Evolutionary conservation across 2,113 vertebrate species (phyloP).

Genomic region (Bambusicola thoracicus): DNA sequence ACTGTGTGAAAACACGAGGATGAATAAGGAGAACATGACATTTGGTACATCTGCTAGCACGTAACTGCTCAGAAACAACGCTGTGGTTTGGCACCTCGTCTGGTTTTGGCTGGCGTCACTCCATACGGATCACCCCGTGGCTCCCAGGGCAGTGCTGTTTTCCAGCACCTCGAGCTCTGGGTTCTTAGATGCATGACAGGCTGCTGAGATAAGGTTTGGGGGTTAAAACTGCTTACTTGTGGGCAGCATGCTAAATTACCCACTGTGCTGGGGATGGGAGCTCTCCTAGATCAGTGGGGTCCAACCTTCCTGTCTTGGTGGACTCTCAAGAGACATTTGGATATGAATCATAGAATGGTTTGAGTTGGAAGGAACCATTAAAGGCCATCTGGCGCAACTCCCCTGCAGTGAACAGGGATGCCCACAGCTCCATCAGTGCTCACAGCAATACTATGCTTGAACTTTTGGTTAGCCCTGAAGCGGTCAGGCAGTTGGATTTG

Average conservation of each 20-base stretch:
- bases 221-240: not conserved
- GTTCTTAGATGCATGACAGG: not conserved
- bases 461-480: not conserved
- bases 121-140: fast-evolving
- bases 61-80: not conserved
- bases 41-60: not conserved
- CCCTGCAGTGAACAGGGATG: too few species aligned
- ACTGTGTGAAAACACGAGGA: not conserved
- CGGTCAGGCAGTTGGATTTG: not conserved
- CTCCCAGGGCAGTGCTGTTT: fast-evolving
- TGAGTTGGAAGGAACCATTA: too few species aligned
- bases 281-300: not conserved
- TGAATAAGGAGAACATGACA: fast-evolving
- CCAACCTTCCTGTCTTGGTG: not conserved
- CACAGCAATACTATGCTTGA: not conserved
- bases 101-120: fast-evolving
- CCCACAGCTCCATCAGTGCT: too few species aligned
- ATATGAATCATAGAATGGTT: too few species aligned
- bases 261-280: fast-evolving
- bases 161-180: not conserved
- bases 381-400: too few species aligned
- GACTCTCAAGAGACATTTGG: not conserved
- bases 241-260: not conserved
- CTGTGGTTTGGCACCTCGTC: fast-evolving
- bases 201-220: not conserved